Base-by-base conservation (phyloP, 2,113 vertebrate species). In the Prietella phreatophila region DNA sequence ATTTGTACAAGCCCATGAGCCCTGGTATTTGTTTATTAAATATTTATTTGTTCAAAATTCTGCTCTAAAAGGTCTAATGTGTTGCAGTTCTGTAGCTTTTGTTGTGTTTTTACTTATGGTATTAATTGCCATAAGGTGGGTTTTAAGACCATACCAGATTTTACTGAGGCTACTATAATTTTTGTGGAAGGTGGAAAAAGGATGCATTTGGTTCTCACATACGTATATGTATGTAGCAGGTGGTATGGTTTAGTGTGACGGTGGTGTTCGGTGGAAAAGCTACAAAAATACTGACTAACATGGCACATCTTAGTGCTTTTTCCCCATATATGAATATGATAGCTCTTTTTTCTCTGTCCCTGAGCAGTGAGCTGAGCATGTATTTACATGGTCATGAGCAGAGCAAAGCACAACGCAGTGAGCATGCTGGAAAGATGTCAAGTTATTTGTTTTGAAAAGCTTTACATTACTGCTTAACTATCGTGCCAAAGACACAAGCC, bases 381-480 rank as follows among this genome's bases (percentile, higher is more conserved):
- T 79, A 2, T 55, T 6, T 55, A 30, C 6, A 1, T 30, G 47
- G 27, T 17, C 30, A 53, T 9, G 14, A 79, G 47, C 27, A n/a
- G 27, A 53, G 13, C 47, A 79, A 30, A 50, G 39, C 36, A 42
- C 36, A 73, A 42, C 4, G 39, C 73, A 8, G 2, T 50, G 47
- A 79, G 47, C 76, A 79, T 55, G 47, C 76, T 55, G 27, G 76
- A 55, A n/a, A 55, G 76, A 25, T 55, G 76, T 55, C 50, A 79
- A 76, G 42, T 55, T 79, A 55, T 53, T 55, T 79, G 76, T 79
- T 79, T 79, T 30, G 15, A 79, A 50, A n/a, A 2, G 50, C 19
- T n/a, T 79, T 55, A 30, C 50, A 55, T 30, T 76, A 14, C 73
- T 76, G 7, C 19, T 15, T 17, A 5, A 19, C 25, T 19, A 55